These are phyloP conservation scores for Salarias fasciatus DNA, from an alignment of 2,797 vertebrate genomes.

Conservation along the genomic window DNA sequence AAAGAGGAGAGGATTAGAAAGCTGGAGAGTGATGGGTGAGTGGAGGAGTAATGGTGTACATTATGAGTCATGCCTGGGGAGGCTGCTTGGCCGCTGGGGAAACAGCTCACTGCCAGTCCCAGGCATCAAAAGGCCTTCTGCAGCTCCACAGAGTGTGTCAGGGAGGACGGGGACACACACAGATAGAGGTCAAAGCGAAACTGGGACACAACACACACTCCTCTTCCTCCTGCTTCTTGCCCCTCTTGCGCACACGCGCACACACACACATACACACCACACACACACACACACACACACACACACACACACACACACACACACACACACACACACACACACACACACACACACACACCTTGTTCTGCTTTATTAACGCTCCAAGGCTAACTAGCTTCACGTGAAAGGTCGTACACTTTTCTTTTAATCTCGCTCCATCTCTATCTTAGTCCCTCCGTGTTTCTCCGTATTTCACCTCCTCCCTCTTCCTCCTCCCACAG, in stretches of 20 bases:
- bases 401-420: conserved; percentile 30
- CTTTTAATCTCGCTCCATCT: conserved; percentile 16
- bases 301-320: conserved; percentile 33
- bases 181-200: conserved; percentile 65
- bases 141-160: conserved; percentile 45
- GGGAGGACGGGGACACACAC: conserved; percentile 31
- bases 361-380: conserved; percentile 35
- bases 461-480: conserved; percentile 42
- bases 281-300: conserved; percentile 35
- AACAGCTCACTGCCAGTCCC: conserved; percentile 58
- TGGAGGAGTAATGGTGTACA: conserved; percentile 15
- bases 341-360: conserved; percentile 34
- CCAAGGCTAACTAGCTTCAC: conserved; percentile 41
- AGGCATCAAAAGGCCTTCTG: conserved; percentile 50
- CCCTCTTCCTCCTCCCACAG: conserved; percentile 46
- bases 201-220: conserved; percentile 42
- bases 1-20: conserved; percentile 40
- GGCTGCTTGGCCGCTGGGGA: conserved; percentile 41
- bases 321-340: conserved; percentile 8
- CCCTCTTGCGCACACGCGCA: conserved; percentile 18
- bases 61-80: conserved; percentile 60
- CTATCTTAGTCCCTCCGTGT: conserved; percentile 22
- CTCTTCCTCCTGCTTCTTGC: background rate
- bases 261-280: conserved; percentile 31
- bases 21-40: conserved; percentile 8